Percentiles rank a stretch among this genome's conserved stretches.
Evolutionary conservation across 1,140 invertebrate genomes (phyloP).

Genomic region (Microplitis demolitor): DNA sequence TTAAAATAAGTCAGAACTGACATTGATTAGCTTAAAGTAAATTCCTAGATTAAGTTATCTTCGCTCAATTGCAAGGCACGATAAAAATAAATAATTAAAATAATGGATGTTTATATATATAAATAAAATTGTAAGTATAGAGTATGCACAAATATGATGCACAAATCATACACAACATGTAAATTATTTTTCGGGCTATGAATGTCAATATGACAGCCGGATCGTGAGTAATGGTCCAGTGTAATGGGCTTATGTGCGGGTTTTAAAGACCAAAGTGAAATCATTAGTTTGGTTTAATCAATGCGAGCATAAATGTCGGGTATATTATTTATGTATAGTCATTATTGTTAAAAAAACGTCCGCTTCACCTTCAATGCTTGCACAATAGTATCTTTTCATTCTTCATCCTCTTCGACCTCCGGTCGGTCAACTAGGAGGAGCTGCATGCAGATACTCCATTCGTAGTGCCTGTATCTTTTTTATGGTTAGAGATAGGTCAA

Average conservation of each 20-base stretch:
- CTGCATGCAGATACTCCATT: too few relatives aligned
- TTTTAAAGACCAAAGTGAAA: slow-evolving; percentile 56
- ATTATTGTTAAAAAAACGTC: slow-evolving; percentile 54
- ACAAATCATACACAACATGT: slow-evolving; percentile 46
- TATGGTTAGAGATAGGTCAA: too few relatives aligned
- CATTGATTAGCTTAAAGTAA: too few relatives aligned
- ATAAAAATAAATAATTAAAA: too few relatives aligned
- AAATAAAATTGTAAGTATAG: neutral
- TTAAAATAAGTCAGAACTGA: too few relatives aligned
- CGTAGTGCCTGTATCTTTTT: too few relatives aligned
- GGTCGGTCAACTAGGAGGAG: too few relatives aligned
- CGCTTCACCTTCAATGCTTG: slow-evolving; percentile 40
- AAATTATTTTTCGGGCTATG: slow-evolving; percentile 57
- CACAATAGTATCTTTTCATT: neutral
- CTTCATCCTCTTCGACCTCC: too few relatives aligned
- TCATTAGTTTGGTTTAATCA: slow-evolving; percentile 65
- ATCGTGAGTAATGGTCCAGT: slow-evolving; percentile 34
- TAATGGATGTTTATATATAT: too few relatives aligned
- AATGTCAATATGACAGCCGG: slow-evolving; percentile 58
- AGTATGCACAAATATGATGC: neutral
- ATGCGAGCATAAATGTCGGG: slow-evolving; percentile 61
- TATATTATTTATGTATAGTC: slow-evolving; percentile 60
- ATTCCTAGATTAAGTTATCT: too few relatives aligned
- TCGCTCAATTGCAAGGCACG: too few relatives aligned
- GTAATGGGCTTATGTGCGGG: slow-evolving; percentile 43